These are phyloP conservation scores for Nematopogon swammerdamellus DNA, from an alignment of 2,888 invertebrate species.

Conservation along the genomic window DNA sequence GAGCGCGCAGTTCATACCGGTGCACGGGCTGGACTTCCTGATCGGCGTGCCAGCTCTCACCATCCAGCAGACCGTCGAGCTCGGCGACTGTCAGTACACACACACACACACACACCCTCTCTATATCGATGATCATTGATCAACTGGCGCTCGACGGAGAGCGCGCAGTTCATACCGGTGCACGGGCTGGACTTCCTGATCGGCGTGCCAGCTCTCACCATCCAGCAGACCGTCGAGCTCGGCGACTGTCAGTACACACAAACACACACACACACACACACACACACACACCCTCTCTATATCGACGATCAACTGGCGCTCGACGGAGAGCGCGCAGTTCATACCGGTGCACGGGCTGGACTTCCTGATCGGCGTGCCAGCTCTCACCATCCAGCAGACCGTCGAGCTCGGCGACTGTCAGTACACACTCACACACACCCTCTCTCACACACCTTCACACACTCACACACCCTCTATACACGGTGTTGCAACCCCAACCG, in stretches of 20 bases:
- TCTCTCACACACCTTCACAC: too few species aligned
- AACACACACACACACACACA: too few species aligned
- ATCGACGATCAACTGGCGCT: conserved; percentile 58
- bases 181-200: conserved; percentile 70
- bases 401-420: conserved; percentile 73
- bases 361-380: conserved; percentile 66
- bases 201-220: conserved; percentile 64
- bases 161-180: conserved; percentile 60
- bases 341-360: conserved; percentile 67
- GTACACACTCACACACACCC: too few species aligned
- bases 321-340: conserved; percentile 54
- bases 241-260: conserved; percentile 58
- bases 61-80: conserved; percentile 78
- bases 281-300: too few species aligned
- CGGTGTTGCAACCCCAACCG: too few species aligned
- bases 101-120: too few species aligned
- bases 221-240: conserved; percentile 79
- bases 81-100: conserved; percentile 70
- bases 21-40: conserved; percentile 69
- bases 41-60: conserved; percentile 64
- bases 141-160: conserved; percentile 56
- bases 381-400: conserved; percentile 73
- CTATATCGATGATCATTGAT: not conserved
- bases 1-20: conserved; percentile 59
- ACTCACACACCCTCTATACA: too few species aligned